Evolutionary conservation across 2,888 invertebrate species (phyloP).

Genomic region (Orthonevra nobilis): DNA sequence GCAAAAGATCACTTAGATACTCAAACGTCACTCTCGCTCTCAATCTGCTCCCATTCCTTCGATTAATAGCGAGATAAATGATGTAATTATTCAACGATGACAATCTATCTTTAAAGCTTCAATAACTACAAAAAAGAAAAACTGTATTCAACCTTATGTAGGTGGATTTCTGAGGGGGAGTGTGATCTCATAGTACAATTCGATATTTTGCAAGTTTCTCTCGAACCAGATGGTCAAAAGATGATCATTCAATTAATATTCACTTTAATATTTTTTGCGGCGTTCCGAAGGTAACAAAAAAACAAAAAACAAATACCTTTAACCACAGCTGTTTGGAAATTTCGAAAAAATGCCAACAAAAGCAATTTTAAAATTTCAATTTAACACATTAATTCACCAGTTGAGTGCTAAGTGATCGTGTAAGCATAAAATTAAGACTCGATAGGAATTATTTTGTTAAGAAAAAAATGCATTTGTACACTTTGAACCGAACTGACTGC

Average conservation of each 20-base stretch:
- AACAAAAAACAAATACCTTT: neutral
- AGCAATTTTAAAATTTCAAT: constrained; percentile 60
- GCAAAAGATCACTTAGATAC: constrained; percentile 28
- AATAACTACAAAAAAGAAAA: constrained; percentile 48
- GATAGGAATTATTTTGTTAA: constrained; percentile 15
- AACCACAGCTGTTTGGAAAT: constrained; percentile 54
- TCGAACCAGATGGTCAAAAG: constrained; percentile 56
- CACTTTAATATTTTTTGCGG: too few relatives aligned
- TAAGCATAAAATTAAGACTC: constrained; percentile 66
- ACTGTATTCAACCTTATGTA: constrained; percentile 31
- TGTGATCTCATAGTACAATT: constrained; percentile 54
- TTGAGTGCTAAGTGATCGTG: constrained; percentile 63
- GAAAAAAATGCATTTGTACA: constrained; percentile 39
- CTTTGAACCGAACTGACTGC: constrained; percentile 58
- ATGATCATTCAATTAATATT: neutral
- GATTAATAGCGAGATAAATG: constrained; percentile 35
- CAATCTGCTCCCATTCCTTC: constrained; percentile 23
- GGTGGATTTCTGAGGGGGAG: constrained; percentile 41
- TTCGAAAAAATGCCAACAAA: constrained; percentile 44
- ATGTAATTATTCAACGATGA: constrained; percentile 56
- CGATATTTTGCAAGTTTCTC: neutral
- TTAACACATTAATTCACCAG: constrained; percentile 64
- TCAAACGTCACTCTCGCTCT: constrained; percentile 11
- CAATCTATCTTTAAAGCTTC: too few relatives aligned
- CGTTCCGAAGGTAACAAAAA: constrained; percentile 4